These are phyloP conservation scores for Ceyx melanurus DNA, from an alignment of 2,113 vertebrate species.

Conservation along the genomic window DNA sequence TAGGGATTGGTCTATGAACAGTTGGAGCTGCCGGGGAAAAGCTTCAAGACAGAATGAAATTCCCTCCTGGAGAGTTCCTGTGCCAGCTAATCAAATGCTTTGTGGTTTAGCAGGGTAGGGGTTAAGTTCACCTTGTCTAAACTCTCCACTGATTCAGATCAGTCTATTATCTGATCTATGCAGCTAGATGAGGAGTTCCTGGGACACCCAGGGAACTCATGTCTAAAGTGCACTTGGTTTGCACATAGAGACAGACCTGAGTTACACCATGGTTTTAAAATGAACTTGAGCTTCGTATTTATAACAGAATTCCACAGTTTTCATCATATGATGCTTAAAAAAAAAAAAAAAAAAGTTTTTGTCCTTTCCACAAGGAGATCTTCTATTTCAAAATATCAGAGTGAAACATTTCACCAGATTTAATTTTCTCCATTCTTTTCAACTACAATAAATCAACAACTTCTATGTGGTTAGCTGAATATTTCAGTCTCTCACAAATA, in stretches of 20 bases:
- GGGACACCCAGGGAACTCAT: background rate
- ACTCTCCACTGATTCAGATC: background rate
- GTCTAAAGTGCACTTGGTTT: background rate
- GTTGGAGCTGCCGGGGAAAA: background rate
- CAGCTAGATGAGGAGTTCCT: background rate
- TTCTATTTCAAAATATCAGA: background rate
- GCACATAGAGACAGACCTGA: background rate
- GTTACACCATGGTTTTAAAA: background rate
- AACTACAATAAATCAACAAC: background rate
- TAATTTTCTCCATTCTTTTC: conserved; percentile 15
- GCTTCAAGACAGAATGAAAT: background rate
- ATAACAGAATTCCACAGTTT: background rate
- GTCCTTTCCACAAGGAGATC: background rate
- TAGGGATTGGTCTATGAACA: background rate
- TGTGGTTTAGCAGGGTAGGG: background rate
- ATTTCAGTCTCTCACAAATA: conserved; percentile 12
- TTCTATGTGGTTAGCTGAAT: background rate
- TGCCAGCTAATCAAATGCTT: background rate
- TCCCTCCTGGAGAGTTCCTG: background rate
- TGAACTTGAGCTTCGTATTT: background rate
- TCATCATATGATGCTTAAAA: background rate
- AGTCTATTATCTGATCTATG: background rate
- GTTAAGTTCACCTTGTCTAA: conserved; percentile 16
- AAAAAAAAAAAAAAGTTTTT: background rate
- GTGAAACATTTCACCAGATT: background rate